phyloP scores from a whole-genome alignment of 2,888 invertebrate genomes.

The Oithona nana region DNA sequence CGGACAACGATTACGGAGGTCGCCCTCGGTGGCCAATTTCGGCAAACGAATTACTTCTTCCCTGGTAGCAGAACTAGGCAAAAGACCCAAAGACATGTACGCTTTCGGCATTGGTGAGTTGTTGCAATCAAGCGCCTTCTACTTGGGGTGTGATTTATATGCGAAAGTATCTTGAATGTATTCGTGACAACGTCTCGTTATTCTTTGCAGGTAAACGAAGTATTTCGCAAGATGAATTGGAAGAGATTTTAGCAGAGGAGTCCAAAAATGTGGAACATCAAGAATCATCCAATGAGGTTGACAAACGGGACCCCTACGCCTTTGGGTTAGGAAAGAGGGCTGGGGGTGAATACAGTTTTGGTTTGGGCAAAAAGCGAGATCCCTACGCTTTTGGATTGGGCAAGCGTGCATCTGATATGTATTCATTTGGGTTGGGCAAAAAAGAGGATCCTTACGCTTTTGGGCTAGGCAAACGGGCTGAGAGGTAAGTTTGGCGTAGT shows the following conservation, averaged over 20 bases:
- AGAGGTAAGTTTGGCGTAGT: constrained; percentile 16
- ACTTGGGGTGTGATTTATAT: too few species aligned
- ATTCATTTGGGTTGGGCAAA: constrained; percentile 21
- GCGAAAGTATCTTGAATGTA: too few species aligned
- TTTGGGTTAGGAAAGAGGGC: constrained; percentile 21
- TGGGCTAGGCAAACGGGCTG: constrained; percentile 3
- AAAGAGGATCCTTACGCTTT: constrained; percentile 13
- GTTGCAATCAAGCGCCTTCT: too few species aligned
- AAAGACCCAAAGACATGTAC: constrained; percentile 12
- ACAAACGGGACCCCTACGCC: constrained; percentile 31
- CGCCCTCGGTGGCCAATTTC: neutral
- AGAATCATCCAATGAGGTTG: too few species aligned
- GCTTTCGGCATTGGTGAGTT: constrained; percentile 13
- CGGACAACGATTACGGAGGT: neutral
- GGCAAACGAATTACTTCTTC: neutral
- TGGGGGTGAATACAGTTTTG: too few species aligned
- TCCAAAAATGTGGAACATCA: neutral
- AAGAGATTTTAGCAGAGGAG: neutral
- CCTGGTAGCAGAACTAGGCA: constrained; percentile 5
- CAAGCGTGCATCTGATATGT: constrained; percentile 17
- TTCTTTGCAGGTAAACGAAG: constrained; percentile 9
- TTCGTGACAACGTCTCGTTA: too few species aligned
- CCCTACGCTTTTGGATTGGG: constrained; percentile 4
- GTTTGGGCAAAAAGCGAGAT: neutral
- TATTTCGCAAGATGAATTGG: neutral